Base-by-base conservation (phyloP, 2,797 vertebrate species). In the Eospalax fontanierii region DNA sequence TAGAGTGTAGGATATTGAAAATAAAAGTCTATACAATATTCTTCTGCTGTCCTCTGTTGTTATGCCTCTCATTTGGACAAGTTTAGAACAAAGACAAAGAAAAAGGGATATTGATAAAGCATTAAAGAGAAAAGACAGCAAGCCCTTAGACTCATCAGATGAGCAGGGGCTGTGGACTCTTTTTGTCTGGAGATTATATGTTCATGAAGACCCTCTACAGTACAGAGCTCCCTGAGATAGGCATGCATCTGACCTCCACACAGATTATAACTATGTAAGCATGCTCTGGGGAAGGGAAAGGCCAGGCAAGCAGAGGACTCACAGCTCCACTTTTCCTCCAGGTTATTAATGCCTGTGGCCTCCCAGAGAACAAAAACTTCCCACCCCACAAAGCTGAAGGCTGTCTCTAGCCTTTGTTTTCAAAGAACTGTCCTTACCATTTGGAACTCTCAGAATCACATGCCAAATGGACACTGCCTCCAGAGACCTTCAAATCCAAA, bases 251-350 rank as follows among this genome's bases (percentile, higher is more conserved):
- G 35, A 6, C 24, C 2, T 14, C 6, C 11, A 4, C 6, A 16
- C 8, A 22, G 57, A 19, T 1, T 81, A 46, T 28, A 16, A 22
- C 0, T 4, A 18, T n/a, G n/a, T 0, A 0, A 7, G 33, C 12
- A 0, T 54, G 28, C 8, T 4, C 11, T 7, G 6, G 15, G 30
- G 9, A 46, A 46, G 68, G 18, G 14, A 70, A 73, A 54, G 54
- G 3, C 30, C 5, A 2, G 35, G 30, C 40, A 28, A n/a, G 19
- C 26, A 26, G 28, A n/a, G 15, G 38, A 8, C 46, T 46, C 12
- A 43, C 1, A 81, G 24, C 15, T 14, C 26, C 2, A 40, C 5
- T 15, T 71, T 65, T 40, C 21, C 46, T 21, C 19, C 59, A 11
- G 35, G 22, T 22, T 70, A 16, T 50, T 5, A 24, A 50, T 12